Conservation (phyloP, 2,888 invertebrate species). For the Temnothorax unifasciatus region DNA sequence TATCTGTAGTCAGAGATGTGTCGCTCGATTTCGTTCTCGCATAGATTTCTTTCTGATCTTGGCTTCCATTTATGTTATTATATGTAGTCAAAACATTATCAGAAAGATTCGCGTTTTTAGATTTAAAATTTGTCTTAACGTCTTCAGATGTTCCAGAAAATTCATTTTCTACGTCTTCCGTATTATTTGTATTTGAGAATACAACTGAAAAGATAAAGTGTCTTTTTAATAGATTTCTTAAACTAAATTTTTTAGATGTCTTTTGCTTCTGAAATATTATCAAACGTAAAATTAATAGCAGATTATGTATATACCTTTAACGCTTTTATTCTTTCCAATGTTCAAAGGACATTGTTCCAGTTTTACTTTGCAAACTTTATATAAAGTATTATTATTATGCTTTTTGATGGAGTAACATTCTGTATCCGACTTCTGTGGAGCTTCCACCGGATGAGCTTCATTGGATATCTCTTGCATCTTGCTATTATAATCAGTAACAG, state of each 20-base stretch:
- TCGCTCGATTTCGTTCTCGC: background rate
- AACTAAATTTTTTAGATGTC: conserved; percentile 2
- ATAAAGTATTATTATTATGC: background rate
- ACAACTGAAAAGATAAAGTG: background rate
- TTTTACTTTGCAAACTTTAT: background rate
- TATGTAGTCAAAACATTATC: background rate
- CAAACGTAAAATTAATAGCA: background rate
- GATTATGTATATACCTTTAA: background rate
- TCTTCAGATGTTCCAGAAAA: background rate
- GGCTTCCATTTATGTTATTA: background rate
- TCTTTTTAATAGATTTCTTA: background rate
- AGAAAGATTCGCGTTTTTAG: background rate
- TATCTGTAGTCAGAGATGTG: background rate
- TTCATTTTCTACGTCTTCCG: background rate
- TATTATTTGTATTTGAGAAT: background rate
- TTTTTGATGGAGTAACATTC: background rate
- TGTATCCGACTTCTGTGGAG: background rate
- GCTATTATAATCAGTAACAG: background rate
- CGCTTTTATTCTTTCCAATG: background rate
- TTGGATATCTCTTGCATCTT: conserved; percentile 1
- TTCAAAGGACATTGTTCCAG: background rate
- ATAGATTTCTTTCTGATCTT: background rate
- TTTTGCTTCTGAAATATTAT: background rate
- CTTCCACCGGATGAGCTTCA: background rate
- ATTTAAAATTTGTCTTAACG: background rate